Conservation (phyloP, 2,113 vertebrate species). For the Apaloderma vittatum region DNA sequence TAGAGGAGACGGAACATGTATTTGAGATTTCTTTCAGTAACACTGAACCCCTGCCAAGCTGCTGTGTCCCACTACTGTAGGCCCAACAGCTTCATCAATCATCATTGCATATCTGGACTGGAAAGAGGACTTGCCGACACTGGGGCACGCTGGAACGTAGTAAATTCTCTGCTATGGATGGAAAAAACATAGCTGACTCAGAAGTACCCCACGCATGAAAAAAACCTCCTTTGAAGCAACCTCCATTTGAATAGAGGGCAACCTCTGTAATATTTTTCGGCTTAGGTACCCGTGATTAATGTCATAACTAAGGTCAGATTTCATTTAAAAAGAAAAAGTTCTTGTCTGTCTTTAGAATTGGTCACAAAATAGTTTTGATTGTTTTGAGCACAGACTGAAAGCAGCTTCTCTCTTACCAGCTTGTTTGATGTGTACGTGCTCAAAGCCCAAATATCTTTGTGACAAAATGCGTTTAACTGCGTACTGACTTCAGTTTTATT, state of each 20-base stretch:
- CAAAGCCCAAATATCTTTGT: neutral
- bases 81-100: conserved; percentile 80
- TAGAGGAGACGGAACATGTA: conserved; percentile 85
- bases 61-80: conserved; percentile 76
- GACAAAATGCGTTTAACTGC: neutral
- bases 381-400: conserved; percentile 13
- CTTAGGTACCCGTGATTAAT: neutral
- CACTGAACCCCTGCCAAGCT: conserved; percentile 80
- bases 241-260: conserved; percentile 34
- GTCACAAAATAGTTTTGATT: neutral
- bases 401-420: neutral
- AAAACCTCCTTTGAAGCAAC: conserved; percentile 33
- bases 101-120: conserved; percentile 73
- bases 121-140: conserved; percentile 73
- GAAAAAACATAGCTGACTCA: conserved; percentile 58
- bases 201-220: conserved; percentile 61
- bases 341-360: neutral
- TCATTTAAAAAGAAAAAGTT: neutral
- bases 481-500: conserved; percentile 3
- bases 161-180: conserved; percentile 73
- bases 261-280: conserved; percentile 34
- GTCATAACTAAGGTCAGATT: neutral
- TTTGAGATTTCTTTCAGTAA: conserved; percentile 84
- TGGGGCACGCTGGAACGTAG: conserved; percentile 76
- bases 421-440: neutral